Conservation (phyloP, 2,797 vertebrate genomes). For the Hoplostethus mediterraneus region DNA sequence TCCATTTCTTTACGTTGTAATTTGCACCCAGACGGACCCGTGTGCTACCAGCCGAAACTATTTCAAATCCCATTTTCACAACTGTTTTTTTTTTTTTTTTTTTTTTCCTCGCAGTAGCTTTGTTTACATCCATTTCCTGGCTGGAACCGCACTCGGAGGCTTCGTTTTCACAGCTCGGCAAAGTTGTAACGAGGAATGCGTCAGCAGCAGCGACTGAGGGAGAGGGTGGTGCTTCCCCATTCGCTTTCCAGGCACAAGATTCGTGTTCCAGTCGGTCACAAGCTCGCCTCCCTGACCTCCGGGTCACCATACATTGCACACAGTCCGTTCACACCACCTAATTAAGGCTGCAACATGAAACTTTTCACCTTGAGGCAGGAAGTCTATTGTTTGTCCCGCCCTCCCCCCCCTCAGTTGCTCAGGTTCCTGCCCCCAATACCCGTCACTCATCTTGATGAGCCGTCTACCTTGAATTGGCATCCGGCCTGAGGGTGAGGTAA, state of each 20-base stretch:
- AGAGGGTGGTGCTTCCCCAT: neutral
- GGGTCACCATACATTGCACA: neutral
- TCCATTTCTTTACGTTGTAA: neutral
- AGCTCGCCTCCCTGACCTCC: neutral
- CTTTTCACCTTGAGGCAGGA: neutral
- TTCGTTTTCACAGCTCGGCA: neutral
- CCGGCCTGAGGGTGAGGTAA: too few species aligned
- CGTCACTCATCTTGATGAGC: neutral
- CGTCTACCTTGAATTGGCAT: neutral
- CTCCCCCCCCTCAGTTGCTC: neutral
- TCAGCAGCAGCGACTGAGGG: neutral
- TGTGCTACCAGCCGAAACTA: neutral
- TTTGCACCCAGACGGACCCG: neutral
- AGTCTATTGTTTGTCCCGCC: neutral
- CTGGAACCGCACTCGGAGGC: neutral
- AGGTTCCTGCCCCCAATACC: neutral
- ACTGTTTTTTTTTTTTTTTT: neutral
- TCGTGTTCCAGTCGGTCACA: neutral
- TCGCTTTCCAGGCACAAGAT: neutral
- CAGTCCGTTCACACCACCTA: neutral
- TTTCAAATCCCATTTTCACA: neutral
- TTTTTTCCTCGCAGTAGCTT: too few species aligned
- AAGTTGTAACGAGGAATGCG: neutral
- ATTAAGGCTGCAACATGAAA: too few species aligned
- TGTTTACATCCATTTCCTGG: neutral